A percentile compares a stretch with the other conserved stretches of the same genome.
phyloP scores from a whole-genome alignment of 2,113 vertebrate species.

The Sapajus apella region DNA sequence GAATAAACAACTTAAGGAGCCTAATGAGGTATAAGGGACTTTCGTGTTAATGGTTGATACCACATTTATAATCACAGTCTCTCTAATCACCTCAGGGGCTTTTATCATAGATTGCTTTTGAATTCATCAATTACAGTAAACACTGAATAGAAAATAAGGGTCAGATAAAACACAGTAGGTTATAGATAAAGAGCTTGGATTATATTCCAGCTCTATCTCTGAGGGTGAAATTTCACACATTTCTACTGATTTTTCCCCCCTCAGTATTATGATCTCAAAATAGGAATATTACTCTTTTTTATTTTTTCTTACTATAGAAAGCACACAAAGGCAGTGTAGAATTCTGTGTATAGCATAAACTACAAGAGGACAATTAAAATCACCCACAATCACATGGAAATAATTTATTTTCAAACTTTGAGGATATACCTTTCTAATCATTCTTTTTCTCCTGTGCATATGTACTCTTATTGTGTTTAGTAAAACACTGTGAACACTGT shows the following conservation, averaged over 20 bases:
- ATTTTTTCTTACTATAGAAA: constrained; percentile 29
- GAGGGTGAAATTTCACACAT: background rate
- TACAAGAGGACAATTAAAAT: constrained; percentile 15
- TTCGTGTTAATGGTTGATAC: background rate
- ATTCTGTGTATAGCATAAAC: background rate
- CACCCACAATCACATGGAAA: background rate
- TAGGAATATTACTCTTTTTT: background rate
- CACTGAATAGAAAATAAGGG: background rate
- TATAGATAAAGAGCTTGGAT: background rate
- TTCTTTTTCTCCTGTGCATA: background rate
- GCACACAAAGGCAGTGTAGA: background rate
- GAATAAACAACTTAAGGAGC: background rate
- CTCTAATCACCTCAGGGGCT: background rate
- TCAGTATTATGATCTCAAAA: constrained; percentile 36
- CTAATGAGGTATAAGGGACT: background rate
- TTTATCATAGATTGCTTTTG: constrained; percentile 18
- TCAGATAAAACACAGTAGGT: constrained; percentile 30
- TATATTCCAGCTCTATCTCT: background rate
- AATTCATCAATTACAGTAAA: constrained; percentile 36
- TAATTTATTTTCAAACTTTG: constrained; percentile 18
- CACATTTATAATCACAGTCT: background rate
- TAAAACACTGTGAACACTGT: background rate
- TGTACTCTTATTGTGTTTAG: background rate
- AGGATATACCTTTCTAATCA: background rate
- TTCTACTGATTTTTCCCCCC: background rate